Evolutionary conservation across 2,113 vertebrate genomes (phyloP).

Genomic region (Poeciliopsis turrubarensis): DNA sequence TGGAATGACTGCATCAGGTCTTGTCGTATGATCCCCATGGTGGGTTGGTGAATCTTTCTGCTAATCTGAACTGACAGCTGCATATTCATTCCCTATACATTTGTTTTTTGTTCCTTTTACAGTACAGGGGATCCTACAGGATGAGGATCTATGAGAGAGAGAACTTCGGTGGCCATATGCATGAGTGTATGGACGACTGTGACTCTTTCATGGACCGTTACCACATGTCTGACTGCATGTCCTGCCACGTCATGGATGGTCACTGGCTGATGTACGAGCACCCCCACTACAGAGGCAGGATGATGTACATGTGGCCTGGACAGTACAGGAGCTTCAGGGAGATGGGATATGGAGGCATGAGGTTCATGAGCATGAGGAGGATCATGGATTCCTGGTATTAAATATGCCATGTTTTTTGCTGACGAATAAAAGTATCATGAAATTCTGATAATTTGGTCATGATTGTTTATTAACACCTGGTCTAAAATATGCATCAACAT

Average conservation of each 20-base stretch:
- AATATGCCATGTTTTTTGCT: no score
- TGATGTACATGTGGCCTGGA: slow-evolving; percentile 70
- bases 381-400: slow-evolving; percentile 55
- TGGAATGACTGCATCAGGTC: neutral
- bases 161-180: slow-evolving; percentile 67
- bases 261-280: slow-evolving; percentile 77
- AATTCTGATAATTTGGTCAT: no score
- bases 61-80: no score
- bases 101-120: neutral
- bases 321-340: slow-evolving; percentile 71
- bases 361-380: slow-evolving; percentile 66
- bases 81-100: no score
- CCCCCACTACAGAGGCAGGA: slow-evolving; percentile 67
- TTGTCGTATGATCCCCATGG: no score
- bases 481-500: no score
- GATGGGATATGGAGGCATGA: slow-evolving; percentile 47
- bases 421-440: no score
- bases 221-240: slow-evolving; percentile 75
- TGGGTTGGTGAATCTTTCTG: no score
- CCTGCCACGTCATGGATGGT: slow-evolving; percentile 72
- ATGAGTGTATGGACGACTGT: slow-evolving; percentile 72
- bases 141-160: slow-evolving; percentile 72
- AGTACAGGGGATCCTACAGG: slow-evolving; percentile 68
- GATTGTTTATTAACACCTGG: no score
- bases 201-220: slow-evolving; percentile 72